Base-by-base conservation (phyloP, 2,888 invertebrate genomes). In the Fragum fragum region DNA sequence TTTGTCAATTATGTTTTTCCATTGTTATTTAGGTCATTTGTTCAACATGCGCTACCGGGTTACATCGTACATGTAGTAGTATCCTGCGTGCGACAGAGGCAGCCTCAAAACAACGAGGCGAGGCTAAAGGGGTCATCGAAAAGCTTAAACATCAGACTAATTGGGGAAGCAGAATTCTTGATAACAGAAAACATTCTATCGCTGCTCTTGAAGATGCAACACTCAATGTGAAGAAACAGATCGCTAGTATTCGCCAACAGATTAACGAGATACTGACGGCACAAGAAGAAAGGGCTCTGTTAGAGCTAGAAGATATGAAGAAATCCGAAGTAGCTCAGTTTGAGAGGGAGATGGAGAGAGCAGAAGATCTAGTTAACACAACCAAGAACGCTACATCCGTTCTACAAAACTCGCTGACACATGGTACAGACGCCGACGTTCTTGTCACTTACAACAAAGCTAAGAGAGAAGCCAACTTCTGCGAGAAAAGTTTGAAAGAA, bases 361-460 rank as follows among this genome's bases (percentile, higher is more conserved):
- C 85, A 18, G 79, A 81, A 55, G 88, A 86, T 71, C 75, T 88
- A 16, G 79, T 88, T 1, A 86, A 85, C 57, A 81, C 86, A 3
- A 88, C 88, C 0, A 81, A 81, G 72, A 88, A 88, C 63, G 86
- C 88, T 5, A 81, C 81, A 1, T 74, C 79, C 3, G 86, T 88
- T 16, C 59, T 88, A 14, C 77, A 83, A 66, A 88, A 88, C 72
- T 85, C 88, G 11, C 66, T 88, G 42, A 85, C 79, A n/a, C 88
- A 88, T 39, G 88, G 88, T 2, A 83, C 88, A 1, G 88, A 86
- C 57, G 83, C 83, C 0, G 88, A 88, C 21, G 79, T 88, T 6
- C 52, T 88, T 29, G 80, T 86, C 14, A 85, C 86, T 1, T 85
- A 85, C 63, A 85, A 76, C 68, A 85, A 88, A 68, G 86, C 86